Evolutionary conservation across 2,888 invertebrate genomes (phyloP).

Genomic region (Nasonovia ribisnigri): DNA sequence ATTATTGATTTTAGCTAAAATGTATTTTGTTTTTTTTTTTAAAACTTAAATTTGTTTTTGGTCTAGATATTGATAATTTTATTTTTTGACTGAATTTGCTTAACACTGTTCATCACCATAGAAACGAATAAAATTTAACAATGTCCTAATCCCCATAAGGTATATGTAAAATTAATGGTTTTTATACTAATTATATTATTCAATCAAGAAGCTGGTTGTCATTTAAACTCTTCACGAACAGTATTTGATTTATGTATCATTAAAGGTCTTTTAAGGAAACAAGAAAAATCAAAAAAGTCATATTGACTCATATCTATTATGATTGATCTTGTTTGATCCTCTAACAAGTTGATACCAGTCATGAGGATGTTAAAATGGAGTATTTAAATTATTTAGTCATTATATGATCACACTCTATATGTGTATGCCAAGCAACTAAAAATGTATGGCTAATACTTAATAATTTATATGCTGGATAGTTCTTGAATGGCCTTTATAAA

Average conservation of each 20-base stretch:
- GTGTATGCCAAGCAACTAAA: background rate
- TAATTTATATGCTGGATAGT: background rate
- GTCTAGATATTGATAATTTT: too few species aligned
- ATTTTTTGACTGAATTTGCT: too few species aligned
- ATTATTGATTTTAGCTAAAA: too few species aligned
- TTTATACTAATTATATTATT: too few species aligned
- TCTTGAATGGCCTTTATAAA: background rate
- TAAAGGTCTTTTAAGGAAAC: background rate
- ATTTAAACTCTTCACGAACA: background rate
- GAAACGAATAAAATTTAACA: too few species aligned
- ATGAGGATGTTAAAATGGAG: background rate
- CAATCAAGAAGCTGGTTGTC: background rate
- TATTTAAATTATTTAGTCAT: background rate
- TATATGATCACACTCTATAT: background rate
- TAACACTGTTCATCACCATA: too few species aligned
- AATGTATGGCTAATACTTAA: background rate
- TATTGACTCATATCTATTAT: background rate
- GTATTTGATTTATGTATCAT: background rate
- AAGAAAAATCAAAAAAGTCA: constrained; percentile 11
- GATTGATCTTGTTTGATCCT: background rate
- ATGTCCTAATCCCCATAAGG: too few species aligned
- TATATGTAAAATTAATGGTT: too few species aligned
- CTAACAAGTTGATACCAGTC: background rate
- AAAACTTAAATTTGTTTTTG: too few species aligned
- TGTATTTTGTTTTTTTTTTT: too few species aligned